Percentiles rank a stretch among this genome's conserved stretches.
Evolutionary conservation across 2,797 vertebrate genomes (phyloP).

Genomic region (Pseudochirops corinnae): DNA sequence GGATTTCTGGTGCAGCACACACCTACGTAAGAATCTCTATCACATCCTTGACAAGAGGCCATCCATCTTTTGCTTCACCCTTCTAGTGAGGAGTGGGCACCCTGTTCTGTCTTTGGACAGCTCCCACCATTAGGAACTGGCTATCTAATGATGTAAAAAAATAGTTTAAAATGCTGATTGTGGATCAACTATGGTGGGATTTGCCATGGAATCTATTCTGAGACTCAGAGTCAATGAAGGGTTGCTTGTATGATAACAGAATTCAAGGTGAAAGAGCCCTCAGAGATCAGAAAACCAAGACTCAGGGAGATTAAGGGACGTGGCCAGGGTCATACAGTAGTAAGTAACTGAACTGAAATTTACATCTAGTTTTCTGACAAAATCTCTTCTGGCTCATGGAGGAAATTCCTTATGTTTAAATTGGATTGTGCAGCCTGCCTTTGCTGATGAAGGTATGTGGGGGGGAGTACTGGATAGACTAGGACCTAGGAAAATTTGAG

Average conservation of each 20-base stretch:
- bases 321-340: background rate
- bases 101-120: background rate
- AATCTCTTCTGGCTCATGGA: background rate
- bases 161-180: background rate
- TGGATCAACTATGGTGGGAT: background rate
- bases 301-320: background rate
- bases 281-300: background rate
- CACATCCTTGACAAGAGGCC: background rate
- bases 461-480: too few species aligned
- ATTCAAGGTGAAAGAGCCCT: background rate
- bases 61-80: background rate
- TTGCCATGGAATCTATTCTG: background rate
- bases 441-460: too few species aligned
- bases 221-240: background rate
- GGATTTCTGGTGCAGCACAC: background rate
- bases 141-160: background rate
- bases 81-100: background rate
- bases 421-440: too few species aligned
- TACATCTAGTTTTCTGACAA: background rate
- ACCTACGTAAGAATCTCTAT: background rate
- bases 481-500: background rate
- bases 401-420: too few species aligned
- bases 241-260: background rate
- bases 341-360: background rate
- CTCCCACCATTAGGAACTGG: background rate